Base-by-base conservation (phyloP, 2,797 vertebrate genomes). In the Scleropages formosus region DNA sequence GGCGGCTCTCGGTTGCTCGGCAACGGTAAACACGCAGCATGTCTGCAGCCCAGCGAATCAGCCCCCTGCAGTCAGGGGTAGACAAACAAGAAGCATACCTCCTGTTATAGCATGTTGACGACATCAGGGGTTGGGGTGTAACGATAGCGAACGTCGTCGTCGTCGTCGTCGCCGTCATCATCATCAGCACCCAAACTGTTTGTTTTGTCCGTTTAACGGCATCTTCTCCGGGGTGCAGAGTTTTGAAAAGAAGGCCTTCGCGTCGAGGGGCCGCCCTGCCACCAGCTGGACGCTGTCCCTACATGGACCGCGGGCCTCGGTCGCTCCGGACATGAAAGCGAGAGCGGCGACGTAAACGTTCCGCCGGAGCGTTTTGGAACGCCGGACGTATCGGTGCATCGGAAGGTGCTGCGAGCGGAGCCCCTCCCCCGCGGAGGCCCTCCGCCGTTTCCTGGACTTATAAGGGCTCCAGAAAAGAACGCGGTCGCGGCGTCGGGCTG, bases 391-490 rank as follows among this genome's bases (percentile, higher is more conserved):
- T 62, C 58, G 22, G 56, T 75, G 11, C 46, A 70, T 47, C 61
- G 70, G 61, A 69, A 75, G 59, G 39, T 39, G 15, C 22, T 64
- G 51, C 31, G 44, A 61, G 44, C 44, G 20, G 69, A 49, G 61
- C 39, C 56, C 15, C 20, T n/a, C 46, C 24, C 18, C 58, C 53
- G n/a, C 39, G 31, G 20, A 13, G 74, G 74, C 74, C 22, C 44
- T 44, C 22, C 11, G 51, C 74, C 74, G 11, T 60, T 70, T 75
- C 66, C 65, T 22, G 75, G 74, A 69, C 74, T 75, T 75, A 75
- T 75, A 69, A 75, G 74, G 74, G 67, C 69, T 39, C 61, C 64
- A 64, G 20, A 16, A 3, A 9, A 15, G 27, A 9, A 75, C 69
- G 16, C 12, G 20, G 15, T 51, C 9, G 18, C 16, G 58, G 69